phyloP scores from a whole-genome alignment of 2,797 vertebrate genomes.

The Leuciscus waleckii region DNA sequence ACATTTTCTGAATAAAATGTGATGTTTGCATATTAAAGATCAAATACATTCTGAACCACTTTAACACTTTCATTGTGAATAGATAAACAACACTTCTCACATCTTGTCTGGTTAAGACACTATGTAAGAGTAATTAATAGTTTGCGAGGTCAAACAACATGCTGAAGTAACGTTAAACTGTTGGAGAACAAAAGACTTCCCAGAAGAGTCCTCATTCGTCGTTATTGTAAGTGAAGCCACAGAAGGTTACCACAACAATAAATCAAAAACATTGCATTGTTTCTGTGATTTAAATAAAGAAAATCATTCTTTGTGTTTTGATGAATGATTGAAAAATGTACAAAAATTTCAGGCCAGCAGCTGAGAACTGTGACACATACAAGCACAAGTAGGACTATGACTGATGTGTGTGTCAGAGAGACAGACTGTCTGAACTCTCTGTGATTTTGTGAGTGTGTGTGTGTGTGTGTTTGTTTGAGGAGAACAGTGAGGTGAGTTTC shows the following conservation, averaged over 20 bases:
- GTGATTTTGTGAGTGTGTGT: slow-evolving; percentile 12
- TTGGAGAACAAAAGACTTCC: neutral
- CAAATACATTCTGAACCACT: neutral
- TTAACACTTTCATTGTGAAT: neutral
- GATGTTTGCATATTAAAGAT: neutral
- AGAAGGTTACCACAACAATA: neutral
- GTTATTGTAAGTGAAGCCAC: neutral
- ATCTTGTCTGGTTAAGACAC: neutral
- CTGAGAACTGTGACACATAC: slow-evolving; percentile 18
- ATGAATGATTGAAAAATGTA: neutral
- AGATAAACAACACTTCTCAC: neutral
- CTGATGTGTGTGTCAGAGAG: slow-evolving; percentile 32
- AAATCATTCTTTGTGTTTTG: neutral
- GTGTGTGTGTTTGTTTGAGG: slow-evolving; percentile 21
- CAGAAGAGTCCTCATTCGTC: neutral
- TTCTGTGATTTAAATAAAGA: neutral
- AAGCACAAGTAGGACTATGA: neutral
- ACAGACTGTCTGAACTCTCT: slow-evolving; percentile 38
- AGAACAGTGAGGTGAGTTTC: slow-evolving; percentile 17
- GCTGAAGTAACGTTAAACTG: neutral
- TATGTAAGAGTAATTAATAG: neutral
- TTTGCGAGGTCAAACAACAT: neutral
- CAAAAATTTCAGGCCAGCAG: neutral
- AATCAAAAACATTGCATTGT: neutral
- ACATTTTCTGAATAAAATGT: neutral